Base-by-base conservation (phyloP, 2,113 vertebrate species). In the Syrmaticus mikado region DNA sequence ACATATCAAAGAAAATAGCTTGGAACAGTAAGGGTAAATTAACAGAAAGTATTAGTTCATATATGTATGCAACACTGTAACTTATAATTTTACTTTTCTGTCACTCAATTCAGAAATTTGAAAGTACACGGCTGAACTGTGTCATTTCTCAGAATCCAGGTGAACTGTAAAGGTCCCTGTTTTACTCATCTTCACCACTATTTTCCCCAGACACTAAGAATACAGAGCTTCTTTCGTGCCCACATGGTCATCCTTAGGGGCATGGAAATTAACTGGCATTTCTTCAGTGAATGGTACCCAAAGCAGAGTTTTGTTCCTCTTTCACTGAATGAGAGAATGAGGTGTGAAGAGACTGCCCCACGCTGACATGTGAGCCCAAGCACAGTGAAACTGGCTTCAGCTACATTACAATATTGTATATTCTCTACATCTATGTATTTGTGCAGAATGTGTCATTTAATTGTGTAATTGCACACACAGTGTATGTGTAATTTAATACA, bases 321-420 rank as follows among this genome's bases (percentile, higher is more conserved):
- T 82, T 40, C 2, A 1, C 9, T 36, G 30, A 53, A 40, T 36
- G n/a, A 66, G 32, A 82, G 1, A 2, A 2, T 81, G 28, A 58
- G 25, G 34, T 32, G 45, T 1, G 2, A 10, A 34, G 7, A 73
- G 2, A 61, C 4, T 18, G 28, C 55, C 17, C 24, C 0, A 0
- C 16, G n/a, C 24, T 16, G 24, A 48, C 4, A 21, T 20, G 15
- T 46, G 68, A 77, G 13, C 40, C 80, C 53, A 48, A 46, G 22
- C 48, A 55, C 14, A 5, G 25, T 1, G 19, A 82, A 64, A 17
- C 32, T 75, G 52, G 10, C 34, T 61, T 10, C 25, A 73, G 22
- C 15, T 71, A 2, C 22, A 41, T 10, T 50, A 8, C 27, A 62
- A 3, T 45, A 28, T 6, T 32, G 11, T 38, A 50, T n/a, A n/a